Base-by-base conservation (phyloP, 35 echinoderm and acorn worm genomes). In the Acanthaster planci region DNA sequence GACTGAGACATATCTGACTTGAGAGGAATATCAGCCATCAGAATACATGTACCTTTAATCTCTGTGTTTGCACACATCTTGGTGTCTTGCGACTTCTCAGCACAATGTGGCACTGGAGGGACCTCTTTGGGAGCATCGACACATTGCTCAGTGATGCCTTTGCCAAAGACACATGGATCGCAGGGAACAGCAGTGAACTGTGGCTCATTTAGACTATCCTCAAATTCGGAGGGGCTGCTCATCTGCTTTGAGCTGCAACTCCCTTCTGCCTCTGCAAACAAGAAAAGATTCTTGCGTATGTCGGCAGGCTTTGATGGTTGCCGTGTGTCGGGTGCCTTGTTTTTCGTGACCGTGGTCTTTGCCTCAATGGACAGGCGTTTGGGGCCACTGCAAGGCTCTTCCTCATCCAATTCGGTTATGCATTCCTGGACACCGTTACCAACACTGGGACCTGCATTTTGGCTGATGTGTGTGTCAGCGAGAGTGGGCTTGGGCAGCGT, bases 321-420 rank as follows among this genome's bases (percentile, higher is more conserved):
- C 29, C 30, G 21, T 31, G 18, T 4, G 2, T 72, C 52, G 52
- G 82, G 81, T 8, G 81, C 67, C 21, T 85, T 78, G 44, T 55
- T 78, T 51, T 92, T 92, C 8, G 84, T 92, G 39, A 92, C 84
- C 0, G 90, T 92, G 39, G 67, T 37, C 44, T 38, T 68, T 30
- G 60, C 58, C 67, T 90, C 88, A 34, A 85, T 84, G 8, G 89
- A 91, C 37, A 91, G 51, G 37, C 82, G 54, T 18, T 77, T 86
- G 38, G 58, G 64, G 64, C 1, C 58, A 39, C 18, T 86, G 36
- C 5, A 23, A 36, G 2, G 5, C 76, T 38, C 84, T 76, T n/a
- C 47, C 10, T 72, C 64, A n/a, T 78, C 2, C 54, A 32, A 18
- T 37, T 36, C 9, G 44, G 27, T 7, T 37, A 19, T 18, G 50